Conservation (phyloP, 2,113 vertebrate species). For the Brachirus orientalis region DNA sequence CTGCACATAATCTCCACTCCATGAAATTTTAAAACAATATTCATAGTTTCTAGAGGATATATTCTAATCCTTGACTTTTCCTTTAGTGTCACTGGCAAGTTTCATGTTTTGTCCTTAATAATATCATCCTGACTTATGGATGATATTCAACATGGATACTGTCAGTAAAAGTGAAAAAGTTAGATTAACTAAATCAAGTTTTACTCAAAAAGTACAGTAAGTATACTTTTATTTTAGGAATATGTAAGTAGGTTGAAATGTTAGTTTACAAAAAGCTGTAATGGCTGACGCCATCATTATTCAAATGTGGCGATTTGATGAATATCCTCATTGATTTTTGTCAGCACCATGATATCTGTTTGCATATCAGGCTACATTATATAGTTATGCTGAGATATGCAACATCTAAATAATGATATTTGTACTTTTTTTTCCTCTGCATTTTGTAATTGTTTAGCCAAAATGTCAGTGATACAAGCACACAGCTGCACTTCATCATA, state of each 20-base stretch:
- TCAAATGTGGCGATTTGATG: conserved; percentile 21
- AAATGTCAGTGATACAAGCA: conserved; percentile 1
- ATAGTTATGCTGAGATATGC: conserved; percentile 26
- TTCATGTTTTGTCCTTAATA: not conserved
- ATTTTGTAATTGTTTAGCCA: not conserved
- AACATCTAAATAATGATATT: conserved; percentile 9
- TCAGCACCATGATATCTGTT: conserved; percentile 14
- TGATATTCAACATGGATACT: no score
- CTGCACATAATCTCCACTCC: not conserved
- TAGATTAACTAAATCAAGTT: not conserved
- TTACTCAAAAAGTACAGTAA: not conserved
- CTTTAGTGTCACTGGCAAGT: not conserved
- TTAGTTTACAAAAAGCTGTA: conserved; percentile 3
- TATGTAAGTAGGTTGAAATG: conserved; percentile 7
- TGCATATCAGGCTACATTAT: conserved; percentile 18
- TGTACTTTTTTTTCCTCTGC: conserved; percentile 12
- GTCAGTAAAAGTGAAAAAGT: not conserved
- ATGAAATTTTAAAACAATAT: not conserved
- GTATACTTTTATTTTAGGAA: conserved; percentile 12
- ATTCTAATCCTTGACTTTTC: no score
- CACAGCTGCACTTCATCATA: conserved; percentile 28
- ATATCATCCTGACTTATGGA: not conserved
- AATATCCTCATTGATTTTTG: conserved; percentile 22
- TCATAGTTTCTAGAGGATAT: no score
- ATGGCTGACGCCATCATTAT: conserved; percentile 12